Percentiles rank a stretch among this genome's conserved stretches.
phyloP scores from a whole-genome alignment of 2,888 invertebrate species.

The Drosophila anomelani region DNA sequence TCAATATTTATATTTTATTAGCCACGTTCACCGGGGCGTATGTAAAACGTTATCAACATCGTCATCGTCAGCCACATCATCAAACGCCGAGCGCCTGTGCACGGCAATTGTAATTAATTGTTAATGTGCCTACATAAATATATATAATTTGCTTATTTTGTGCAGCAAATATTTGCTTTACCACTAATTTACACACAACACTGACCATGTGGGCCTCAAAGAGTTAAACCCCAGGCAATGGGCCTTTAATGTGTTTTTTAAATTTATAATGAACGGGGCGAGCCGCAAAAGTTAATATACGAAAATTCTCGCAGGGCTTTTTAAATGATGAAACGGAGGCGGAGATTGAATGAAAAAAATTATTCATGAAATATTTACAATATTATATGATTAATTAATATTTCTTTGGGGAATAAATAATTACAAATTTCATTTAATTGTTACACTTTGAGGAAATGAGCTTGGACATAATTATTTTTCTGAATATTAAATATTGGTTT shows the following conservation, averaged over 20 bases:
- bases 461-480: background rate
- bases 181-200: slow-evolving; percentile 57
- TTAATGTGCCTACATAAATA: slow-evolving; percentile 65
- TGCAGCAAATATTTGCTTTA: slow-evolving; percentile 58
- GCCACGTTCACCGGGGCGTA: slow-evolving; percentile 56
- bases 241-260: slow-evolving; percentile 36
- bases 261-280: slow-evolving; percentile 36
- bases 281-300: slow-evolving; percentile 29
- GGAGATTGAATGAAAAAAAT: slow-evolving; percentile 11
- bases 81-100: slow-evolving; percentile 17
- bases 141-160: slow-evolving; percentile 48
- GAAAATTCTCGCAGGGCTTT: slow-evolving; percentile 28
- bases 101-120: slow-evolving; percentile 58
- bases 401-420: background rate
- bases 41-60: slow-evolving; percentile 44
- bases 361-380: slow-evolving; percentile 10
- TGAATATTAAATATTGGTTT: background rate
- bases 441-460: background rate
- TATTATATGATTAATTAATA: slow-evolving; percentile 16
- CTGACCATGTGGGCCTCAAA: slow-evolving; percentile 27
- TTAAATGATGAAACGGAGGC: slow-evolving; percentile 21
- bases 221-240: slow-evolving; percentile 13
- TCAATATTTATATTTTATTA: slow-evolving; percentile 58
- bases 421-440: background rate
- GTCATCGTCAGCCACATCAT: slow-evolving; percentile 21